phyloP scores from a whole-genome alignment of 1,140 invertebrate genomes.

The Pectinophora gossypiella region DNA sequence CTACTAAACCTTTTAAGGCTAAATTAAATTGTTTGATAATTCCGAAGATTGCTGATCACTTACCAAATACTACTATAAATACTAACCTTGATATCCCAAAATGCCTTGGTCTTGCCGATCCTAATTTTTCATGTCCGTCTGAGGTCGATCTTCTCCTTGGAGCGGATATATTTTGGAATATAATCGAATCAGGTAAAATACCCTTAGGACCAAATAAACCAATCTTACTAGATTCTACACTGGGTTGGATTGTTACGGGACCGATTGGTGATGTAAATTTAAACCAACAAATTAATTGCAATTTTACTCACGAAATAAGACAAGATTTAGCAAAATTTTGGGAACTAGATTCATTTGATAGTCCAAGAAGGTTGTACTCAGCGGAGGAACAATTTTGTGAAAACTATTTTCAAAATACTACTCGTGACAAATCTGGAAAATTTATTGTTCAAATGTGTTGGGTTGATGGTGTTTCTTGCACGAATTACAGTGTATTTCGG shows the following conservation, averaged over 20 bases:
- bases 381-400: not conserved
- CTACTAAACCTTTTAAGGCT: not conserved
- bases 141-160: constrained; percentile 4
- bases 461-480: too few species aligned
- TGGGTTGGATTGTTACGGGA: constrained; percentile 10
- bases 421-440: constrained; percentile 2
- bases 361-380: not conserved
- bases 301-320: constrained; percentile 3
- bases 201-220: constrained; percentile 2
- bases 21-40: not conserved
- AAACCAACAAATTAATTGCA: not conserved
- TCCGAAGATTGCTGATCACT: not conserved
- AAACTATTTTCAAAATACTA: not conserved
- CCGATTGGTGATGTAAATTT: not conserved
- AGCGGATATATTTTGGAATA: constrained; percentile 7
- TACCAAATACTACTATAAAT: not conserved
- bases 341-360: not conserved
- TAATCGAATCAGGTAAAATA: not conserved
- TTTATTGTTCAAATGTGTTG: constrained; percentile 9
- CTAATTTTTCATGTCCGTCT: constrained; percentile 2
- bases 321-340: not conserved
- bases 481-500: too few species aligned
- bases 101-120: constrained; percentile 5
- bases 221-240: not conserved
- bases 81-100: not conserved